Evolutionary conservation across 2,797 vertebrate species (phyloP).

Genomic region (Sciurus vulgaris): DNA sequence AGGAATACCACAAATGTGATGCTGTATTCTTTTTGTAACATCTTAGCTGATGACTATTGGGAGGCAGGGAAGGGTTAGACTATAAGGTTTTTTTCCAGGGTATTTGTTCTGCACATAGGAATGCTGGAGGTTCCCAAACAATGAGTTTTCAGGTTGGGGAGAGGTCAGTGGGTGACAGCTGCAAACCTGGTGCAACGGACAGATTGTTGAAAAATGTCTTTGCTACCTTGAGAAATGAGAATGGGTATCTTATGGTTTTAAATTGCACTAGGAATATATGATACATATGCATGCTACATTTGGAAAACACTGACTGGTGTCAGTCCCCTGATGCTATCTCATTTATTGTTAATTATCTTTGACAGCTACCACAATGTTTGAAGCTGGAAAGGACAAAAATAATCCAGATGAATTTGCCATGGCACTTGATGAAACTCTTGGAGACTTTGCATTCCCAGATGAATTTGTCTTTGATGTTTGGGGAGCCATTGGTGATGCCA

Average conservation of each 20-base stretch:
- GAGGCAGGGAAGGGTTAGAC: no score
- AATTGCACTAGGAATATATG: neutral
- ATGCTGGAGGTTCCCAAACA: neutral
- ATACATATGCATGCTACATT: neutral
- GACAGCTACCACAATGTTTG: constrained; percentile 97
- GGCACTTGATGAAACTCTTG: constrained; percentile 95
- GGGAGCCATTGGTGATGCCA: constrained; percentile 96
- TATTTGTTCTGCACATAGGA: neutral
- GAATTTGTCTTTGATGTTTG: constrained; percentile 99
- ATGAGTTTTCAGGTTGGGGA: neutral
- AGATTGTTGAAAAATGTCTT: neutral
- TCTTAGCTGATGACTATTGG: neutral
- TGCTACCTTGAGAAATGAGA: neutral
- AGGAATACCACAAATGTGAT: no score
- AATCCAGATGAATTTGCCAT: constrained; percentile 97
- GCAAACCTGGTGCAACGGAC: neutral
- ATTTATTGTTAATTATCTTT: constrained; percentile 48
- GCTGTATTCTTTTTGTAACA: no score
- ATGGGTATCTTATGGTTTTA: neutral
- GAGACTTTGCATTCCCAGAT: constrained; percentile 98
- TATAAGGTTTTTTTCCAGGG: neutral
- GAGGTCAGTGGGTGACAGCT: neutral
- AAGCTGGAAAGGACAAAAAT: constrained; percentile 95
- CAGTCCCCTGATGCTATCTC: neutral
- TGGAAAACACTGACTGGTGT: neutral